A percentile compares a stretch with the other conserved stretches of the same genome.
Evolutionary conservation across 2,888 invertebrate genomes (phyloP).

Genomic region (Heliconius charithonia): DNA sequence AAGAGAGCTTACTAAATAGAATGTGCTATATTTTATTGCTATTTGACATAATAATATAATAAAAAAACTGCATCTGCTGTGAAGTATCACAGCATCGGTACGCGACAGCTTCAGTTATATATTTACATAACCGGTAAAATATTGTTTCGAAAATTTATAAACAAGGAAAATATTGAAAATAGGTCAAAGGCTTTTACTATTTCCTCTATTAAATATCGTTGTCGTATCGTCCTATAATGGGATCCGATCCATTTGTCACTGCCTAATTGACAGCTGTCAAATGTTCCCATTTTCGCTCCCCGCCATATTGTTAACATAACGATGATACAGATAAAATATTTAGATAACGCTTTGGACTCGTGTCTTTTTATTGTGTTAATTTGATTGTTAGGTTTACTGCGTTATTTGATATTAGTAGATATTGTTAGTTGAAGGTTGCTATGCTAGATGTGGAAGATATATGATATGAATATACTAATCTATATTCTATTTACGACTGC

Average conservation of each 20-base stretch:
- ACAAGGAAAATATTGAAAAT: constrained; percentile 13
- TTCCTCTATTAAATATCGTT: constrained; percentile 13
- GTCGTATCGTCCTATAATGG: constrained; percentile 53
- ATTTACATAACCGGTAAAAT: no score
- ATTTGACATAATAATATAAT: background rate
- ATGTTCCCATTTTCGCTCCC: constrained; percentile 69
- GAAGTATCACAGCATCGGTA: background rate
- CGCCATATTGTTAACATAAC: constrained; percentile 56
- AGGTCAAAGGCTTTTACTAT: constrained; percentile 17
- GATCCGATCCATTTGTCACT: constrained; percentile 59
- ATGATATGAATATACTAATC: background rate
- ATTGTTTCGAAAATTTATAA: background rate
- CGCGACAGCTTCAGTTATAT: no score
- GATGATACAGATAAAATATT: constrained; percentile 67
- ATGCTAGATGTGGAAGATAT: constrained; percentile 14
- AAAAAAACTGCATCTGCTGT: background rate
- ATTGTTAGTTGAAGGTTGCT: constrained; percentile 23
- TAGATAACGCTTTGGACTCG: constrained; percentile 57
- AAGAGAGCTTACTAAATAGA: background rate
- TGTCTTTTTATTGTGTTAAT: constrained; percentile 44
- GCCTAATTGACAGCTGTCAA: constrained; percentile 83
- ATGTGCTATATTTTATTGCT: background rate
- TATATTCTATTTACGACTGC: background rate
- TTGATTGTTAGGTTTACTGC: constrained; percentile 26
- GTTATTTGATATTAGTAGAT: constrained; percentile 21